Base-by-base conservation (phyloP, 2,888 invertebrate species). In the Luperina nickerlii region DNA sequence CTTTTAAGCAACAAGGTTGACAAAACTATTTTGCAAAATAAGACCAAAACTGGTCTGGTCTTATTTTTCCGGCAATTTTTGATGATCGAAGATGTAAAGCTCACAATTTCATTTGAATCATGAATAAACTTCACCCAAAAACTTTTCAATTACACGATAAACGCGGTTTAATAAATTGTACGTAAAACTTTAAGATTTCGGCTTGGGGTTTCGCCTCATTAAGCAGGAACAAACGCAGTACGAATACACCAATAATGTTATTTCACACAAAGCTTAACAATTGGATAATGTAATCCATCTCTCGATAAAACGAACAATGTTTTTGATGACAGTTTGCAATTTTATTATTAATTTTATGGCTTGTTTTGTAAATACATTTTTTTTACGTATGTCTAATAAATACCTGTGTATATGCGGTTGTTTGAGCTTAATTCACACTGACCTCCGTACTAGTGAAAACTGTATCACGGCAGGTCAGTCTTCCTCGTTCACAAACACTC, bases 121-220 rank as follows among this genome's bases (percentile, higher is more conserved):
- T 51, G 51, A 66, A 38, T 63, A 48, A 76, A 87, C 11, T 76
- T 75, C 9, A 0, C 6, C 6, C 11, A 48, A 57, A 81, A 76
- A 74, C 13, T 79, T 74, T 78, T 65, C 60, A 60, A 75, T 74
- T 69, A 65, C 73, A 84, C 70, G 66, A 66, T 74, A 75, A 80
- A 80, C 11, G 32, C 18, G 45, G 57, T 74, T 74, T 48, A 71
- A 84, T 70, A 73, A 63, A 74, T 48, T 60, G 60, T 79, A 72
- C 60, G 63, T 63, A 67, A 45, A 74, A 82, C 62, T 54, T 48
- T 70, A 63, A 85, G 76, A 69, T 51, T 68, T 42, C 42, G 15
- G 38, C 13, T 72, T 13, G 60, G 27, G 69, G 54, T 78, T 78
- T 63, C 62, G 74, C 24, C n/a, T 76, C 75, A 85, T 76, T 78